Evolutionary conservation across 2,113 vertebrate species (phyloP), one percentile per base, ranked within the genome.

Genomic region (Gasterosteus nipponicus): DNA sequence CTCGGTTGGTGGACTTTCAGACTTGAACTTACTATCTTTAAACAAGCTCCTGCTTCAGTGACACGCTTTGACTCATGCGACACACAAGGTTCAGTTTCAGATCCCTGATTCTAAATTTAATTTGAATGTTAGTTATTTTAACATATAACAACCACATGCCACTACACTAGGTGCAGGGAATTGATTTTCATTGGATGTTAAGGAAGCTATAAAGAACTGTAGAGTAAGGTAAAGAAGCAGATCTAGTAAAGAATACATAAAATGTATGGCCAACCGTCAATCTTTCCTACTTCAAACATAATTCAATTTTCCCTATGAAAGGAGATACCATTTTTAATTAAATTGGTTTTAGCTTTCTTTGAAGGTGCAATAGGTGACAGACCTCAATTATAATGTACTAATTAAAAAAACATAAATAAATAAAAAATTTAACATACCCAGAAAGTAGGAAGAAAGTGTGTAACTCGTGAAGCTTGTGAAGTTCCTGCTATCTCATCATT

Each of bases 361-460:
- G 71, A 87, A 92, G 92, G 90, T 92, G 92, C 89, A 90, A 84
- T 90, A 92, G 93, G 93, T 93, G 91, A 93, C 84, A 87, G 91
- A 94, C 92, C 93, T 92, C 92, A 94, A 93, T 94, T 94, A 93
- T 90, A 91, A 91, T 84, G 84, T 88, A 91, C 89, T 93, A 94
- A 94, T 94, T 92, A 93, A 93, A 93, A 90, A 91, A 84, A 85
- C 73, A 78, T 35, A 83, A 78, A 75, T 84, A 80, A 88, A 92
- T 88, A 94, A 91, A 93, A 92, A 90, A 89, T 84, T 87, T 63
- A 61, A 89, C n/a, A 59, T 72, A 84, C 44, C 22, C 33, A 39
- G 63, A 49, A 39, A 71, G 66, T 72, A 68, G 56, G 65, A 51
- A 84, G 73, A 82, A 82, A 77, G 64, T 63, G 78, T 81, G 73